Conservation (phyloP, 2,888 invertebrate genomes). For the Zygogramma bicolorata region DNA sequence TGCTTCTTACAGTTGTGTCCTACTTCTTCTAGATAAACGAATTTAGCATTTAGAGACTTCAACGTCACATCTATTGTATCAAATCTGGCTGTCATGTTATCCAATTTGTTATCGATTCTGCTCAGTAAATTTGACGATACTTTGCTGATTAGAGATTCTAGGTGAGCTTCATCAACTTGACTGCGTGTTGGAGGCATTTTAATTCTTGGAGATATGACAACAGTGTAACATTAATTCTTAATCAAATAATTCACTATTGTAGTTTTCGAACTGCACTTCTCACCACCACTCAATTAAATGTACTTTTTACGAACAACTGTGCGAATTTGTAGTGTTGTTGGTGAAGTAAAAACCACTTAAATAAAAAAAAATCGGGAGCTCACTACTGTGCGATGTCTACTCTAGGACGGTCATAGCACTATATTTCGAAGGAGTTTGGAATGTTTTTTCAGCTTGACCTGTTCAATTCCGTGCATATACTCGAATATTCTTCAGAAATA, state of each 20-base stretch:
- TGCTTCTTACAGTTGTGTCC: background rate
- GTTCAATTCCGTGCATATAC: no score
- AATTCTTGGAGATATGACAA: conserved; percentile 7
- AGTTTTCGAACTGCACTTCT: background rate
- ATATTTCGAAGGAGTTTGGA: no score
- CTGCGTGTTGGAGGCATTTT: background rate
- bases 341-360: background rate
- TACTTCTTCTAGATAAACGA: conserved; percentile 3
- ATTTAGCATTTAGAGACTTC: conserved; percentile 10
- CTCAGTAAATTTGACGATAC: conserved; percentile 7
- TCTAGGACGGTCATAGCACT: background rate
- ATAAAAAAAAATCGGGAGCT: background rate
- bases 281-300: background rate
- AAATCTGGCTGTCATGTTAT: conserved; percentile 6
- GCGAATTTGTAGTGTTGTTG: background rate
- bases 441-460: no score
- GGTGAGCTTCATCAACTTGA: conserved; percentile 1
- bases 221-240: background rate
- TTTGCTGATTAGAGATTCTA: background rate
- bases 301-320: conserved; percentile 3
- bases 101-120: conserved; percentile 7
- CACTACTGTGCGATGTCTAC: background rate
- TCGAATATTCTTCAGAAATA: no score
- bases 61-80: conserved; percentile 8
- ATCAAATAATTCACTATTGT: background rate